Evolutionary conservation across 1,140 invertebrate species (phyloP).

Genomic region (Drosophila chauvacae): DNA sequence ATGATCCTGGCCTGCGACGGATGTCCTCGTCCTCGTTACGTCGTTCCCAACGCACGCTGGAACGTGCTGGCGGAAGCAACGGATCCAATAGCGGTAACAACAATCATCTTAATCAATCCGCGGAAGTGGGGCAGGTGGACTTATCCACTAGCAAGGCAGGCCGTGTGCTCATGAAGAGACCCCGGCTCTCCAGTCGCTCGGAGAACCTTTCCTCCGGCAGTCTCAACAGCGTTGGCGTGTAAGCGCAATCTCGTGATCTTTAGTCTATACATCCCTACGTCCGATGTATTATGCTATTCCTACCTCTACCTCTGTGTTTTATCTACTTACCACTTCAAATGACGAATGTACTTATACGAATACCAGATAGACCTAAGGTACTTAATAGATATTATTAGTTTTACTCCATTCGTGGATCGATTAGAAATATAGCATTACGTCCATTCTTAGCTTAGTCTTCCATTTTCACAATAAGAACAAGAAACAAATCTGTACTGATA

Average conservation of each 20-base stretch:
- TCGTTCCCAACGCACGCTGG: constrained; percentile 67
- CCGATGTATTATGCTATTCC: constrained; percentile 51
- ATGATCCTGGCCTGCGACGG: constrained; percentile 54
- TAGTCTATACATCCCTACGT: constrained; percentile 58
- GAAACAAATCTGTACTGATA: constrained; percentile 74
- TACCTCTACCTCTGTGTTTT: constrained; percentile 69
- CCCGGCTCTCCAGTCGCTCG: constrained; percentile 71
- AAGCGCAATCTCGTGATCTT: constrained; percentile 73
- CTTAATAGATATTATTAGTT: constrained; percentile 63
- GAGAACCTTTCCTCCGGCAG: constrained; percentile 79
- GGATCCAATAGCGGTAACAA: constrained; percentile 56
- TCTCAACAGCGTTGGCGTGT: constrained; percentile 76
- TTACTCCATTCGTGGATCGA: constrained; percentile 29
- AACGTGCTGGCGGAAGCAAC: constrained; percentile 65
- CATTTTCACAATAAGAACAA: constrained; percentile 56
- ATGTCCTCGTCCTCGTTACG: constrained; percentile 60
- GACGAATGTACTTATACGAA: constrained; percentile 62
- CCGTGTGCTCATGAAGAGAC: constrained; percentile 66
- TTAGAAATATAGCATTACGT: constrained; percentile 34
- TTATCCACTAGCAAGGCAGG: constrained; percentile 41
- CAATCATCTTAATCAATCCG: constrained; percentile 73
- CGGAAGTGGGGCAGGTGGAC: constrained; percentile 53
- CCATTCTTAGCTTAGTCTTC: constrained; percentile 70
- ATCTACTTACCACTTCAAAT: constrained; percentile 54
- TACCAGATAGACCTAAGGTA: constrained; percentile 46